Percentiles rank a stretch among this genome's conserved stretches.
phyloP scores from a whole-genome alignment of 2,113 vertebrate species.

The Urocolius indicus region DNA sequence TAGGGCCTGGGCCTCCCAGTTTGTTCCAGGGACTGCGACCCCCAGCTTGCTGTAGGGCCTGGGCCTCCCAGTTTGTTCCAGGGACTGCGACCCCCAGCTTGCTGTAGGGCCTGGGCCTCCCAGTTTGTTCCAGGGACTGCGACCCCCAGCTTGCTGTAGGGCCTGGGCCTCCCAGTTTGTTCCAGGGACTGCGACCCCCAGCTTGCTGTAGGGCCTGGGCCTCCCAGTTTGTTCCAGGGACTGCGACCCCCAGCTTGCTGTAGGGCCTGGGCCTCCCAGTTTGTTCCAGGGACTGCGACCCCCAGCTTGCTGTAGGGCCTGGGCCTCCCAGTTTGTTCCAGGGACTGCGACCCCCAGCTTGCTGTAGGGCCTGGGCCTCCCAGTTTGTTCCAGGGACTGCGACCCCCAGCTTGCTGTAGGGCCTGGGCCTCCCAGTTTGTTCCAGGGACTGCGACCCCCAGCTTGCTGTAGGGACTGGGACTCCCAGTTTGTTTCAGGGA shows the following conservation, averaged over 20 bases:
- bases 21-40: neutral
- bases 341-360: neutral
- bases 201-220: neutral
- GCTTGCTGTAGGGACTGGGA: neutral
- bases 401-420: neutral
- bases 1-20: no score
- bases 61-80: neutral
- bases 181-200: neutral
- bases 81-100: neutral
- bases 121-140: neutral
- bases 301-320: neutral
- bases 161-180: no score
- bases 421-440: neutral
- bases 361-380: neutral
- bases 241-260: neutral
- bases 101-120: neutral
- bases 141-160: neutral
- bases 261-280: neutral
- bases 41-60: neutral
- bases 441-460: neutral
- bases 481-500: neutral
- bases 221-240: neutral
- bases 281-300: neutral
- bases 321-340: no score
- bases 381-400: no score